Percentiles rank a stretch among this genome's conserved stretches.
Conservation (phyloP, 1,140 invertebrate species). For the Himalopsyche phryganea region DNA sequence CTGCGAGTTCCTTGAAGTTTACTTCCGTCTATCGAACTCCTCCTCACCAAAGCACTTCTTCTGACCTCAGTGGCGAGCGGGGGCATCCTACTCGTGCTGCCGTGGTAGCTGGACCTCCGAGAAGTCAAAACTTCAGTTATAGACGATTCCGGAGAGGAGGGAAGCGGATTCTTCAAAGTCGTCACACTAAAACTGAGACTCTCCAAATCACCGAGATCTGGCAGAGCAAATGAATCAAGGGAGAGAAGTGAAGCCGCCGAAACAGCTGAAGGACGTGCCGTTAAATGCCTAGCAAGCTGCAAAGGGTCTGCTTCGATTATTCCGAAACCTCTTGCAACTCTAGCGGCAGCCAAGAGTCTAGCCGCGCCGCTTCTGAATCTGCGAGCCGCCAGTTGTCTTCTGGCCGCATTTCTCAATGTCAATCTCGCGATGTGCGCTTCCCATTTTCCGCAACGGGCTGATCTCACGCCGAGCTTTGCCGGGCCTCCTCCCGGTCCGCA, state of each 20-base stretch:
- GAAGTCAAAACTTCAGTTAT: background rate
- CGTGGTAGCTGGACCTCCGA: background rate
- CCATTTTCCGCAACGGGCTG: slow-evolving; percentile 22
- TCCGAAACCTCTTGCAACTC: slow-evolving; percentile 28
- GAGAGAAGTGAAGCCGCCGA: slow-evolving; percentile 1
- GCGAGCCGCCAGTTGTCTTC: slow-evolving; percentile 12
- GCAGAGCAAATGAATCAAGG: background rate
- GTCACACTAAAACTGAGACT: background rate
- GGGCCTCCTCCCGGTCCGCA: slow-evolving; percentile 22
- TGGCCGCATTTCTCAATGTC: slow-evolving; percentile 21
- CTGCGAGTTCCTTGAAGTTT: background rate
- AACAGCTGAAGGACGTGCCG: slow-evolving; percentile 19
- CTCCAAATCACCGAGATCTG: background rate
- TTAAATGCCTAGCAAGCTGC: slow-evolving; percentile 28
- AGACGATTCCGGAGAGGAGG: background rate
- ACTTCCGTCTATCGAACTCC: background rate
- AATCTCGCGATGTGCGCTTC: slow-evolving; percentile 18
- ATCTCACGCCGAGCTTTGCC: slow-evolving; percentile 18
- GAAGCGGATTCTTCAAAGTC: background rate
- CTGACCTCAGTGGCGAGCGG: background rate
- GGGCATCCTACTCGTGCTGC: background rate
- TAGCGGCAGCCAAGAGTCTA: slow-evolving; percentile 21
- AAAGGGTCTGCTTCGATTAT: slow-evolving; percentile 32
- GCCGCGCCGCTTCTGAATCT: slow-evolving; percentile 25
- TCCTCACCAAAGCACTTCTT: slow-evolving; percentile 1